phyloP scores from a whole-genome alignment of 2,797 vertebrate species.

The Dipus sagitta region DNA sequence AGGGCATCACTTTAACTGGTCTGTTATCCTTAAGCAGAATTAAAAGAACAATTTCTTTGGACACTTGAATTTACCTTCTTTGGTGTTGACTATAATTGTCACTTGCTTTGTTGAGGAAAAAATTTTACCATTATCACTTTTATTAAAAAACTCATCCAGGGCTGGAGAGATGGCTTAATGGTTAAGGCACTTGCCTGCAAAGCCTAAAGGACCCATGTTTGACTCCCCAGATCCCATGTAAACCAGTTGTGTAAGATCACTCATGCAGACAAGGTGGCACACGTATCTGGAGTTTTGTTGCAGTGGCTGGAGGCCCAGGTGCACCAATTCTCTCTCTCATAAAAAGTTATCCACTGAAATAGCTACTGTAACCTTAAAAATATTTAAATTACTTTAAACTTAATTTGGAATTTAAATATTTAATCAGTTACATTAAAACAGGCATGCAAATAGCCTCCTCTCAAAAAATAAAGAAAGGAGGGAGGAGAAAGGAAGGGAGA shows the following conservation, averaged over 20 bases:
- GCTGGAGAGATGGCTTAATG: too few species aligned
- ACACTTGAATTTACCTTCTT: slow-evolving; percentile 36
- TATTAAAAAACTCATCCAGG: neutral
- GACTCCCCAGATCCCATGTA: too few species aligned
- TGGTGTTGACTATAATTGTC: neutral
- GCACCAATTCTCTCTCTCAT: too few species aligned
- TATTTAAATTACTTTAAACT: slow-evolving; percentile 49
- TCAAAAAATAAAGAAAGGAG: neutral
- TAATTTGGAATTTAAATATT: slow-evolving; percentile 56
- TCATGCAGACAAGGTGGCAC: too few species aligned
- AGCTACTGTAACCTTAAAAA: slow-evolving; percentile 10
- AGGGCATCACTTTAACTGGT: neutral
- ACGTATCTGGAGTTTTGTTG: too few species aligned
- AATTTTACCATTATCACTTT: slow-evolving; percentile 2
- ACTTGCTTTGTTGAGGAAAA: neutral
- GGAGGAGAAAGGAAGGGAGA: neutral
- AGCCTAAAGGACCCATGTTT: too few species aligned
- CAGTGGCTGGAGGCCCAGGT: too few species aligned
- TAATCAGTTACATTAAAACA: slow-evolving; percentile 37
- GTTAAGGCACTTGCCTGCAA: too few species aligned
- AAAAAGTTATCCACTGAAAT: neutral
- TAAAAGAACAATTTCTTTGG: slow-evolving; percentile 58
- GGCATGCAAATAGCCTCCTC: neutral
- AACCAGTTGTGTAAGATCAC: too few species aligned
- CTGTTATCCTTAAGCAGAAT: slow-evolving; percentile 49